Conservation (phyloP, 2,113 vertebrate genomes). For the Anolis carolinensis region DNA sequence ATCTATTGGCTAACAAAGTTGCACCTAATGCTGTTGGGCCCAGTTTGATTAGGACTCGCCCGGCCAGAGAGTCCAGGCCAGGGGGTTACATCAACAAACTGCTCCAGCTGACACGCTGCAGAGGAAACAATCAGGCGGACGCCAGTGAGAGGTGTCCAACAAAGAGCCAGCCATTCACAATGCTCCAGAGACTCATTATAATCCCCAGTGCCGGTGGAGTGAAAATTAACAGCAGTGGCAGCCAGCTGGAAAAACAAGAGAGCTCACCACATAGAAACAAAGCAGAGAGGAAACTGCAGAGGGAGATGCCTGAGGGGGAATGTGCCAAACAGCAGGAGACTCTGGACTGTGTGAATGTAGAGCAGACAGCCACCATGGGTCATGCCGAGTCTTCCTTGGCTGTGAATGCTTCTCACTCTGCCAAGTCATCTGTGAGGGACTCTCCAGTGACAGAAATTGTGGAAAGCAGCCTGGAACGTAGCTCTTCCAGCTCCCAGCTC, state of each 20-base stretch:
- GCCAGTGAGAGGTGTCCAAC: conserved; percentile 41
- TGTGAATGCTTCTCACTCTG: conserved; percentile 9
- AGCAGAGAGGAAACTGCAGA: conserved; percentile 34
- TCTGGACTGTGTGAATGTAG: conserved; percentile 1
- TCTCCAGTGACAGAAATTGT: conserved; percentile 47
- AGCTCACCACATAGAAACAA: conserved; percentile 45
- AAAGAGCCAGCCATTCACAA: conserved; percentile 27
- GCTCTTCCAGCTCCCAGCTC: conserved; percentile 32
- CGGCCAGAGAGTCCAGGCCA: conserved; percentile 63
- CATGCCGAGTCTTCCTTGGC: conserved; percentile 35
- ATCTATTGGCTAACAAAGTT: conserved; percentile 16
- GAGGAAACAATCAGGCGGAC: conserved; percentile 52
- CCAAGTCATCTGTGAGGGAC: conserved; percentile 30
- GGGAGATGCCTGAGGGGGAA: conserved; percentile 45
- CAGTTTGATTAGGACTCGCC: conserved; percentile 44
- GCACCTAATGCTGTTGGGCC: not conserved
- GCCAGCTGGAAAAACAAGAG: conserved; percentile 51
- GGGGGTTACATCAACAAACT: conserved; percentile 84
- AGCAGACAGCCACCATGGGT: not conserved
- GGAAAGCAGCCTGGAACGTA: not conserved
- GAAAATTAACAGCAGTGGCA: conserved; percentile 55
- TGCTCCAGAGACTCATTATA: conserved; percentile 58
- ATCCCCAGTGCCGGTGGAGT: conserved; percentile 38
- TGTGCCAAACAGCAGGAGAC: conserved; percentile 50
- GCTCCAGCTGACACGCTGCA: conserved; percentile 78